phyloP scores from a whole-genome alignment of 2,888 invertebrate genomes.

The Steinernema carpocapsae region DNA sequence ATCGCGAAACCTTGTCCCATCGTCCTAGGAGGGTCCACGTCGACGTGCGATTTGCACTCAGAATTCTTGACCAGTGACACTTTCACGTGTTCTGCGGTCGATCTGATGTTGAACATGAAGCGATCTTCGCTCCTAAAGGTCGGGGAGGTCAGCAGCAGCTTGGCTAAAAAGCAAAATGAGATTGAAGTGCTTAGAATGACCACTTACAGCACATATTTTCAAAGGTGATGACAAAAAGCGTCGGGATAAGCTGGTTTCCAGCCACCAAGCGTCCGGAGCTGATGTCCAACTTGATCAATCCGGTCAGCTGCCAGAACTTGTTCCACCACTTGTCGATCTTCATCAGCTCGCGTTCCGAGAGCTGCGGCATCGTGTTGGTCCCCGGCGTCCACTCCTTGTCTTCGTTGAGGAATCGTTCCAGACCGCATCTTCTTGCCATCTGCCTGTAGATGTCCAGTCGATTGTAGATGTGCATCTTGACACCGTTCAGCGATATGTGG shows the following conservation, averaged over 20 bases:
- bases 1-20: conserved; percentile 95
- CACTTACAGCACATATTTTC: conserved; percentile 93
- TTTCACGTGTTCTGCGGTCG: conserved; percentile 84
- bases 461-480: conserved; percentile 93
- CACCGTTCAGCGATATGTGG: conserved; percentile 78
- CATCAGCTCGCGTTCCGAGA: conserved; percentile 22
- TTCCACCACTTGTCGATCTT: conserved; percentile 54
- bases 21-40: conserved; percentile 80
- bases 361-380: background rate
- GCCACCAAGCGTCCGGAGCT: conserved; percentile 89
- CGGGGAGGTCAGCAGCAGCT: conserved; percentile 72
- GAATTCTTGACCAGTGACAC: conserved; percentile 83
- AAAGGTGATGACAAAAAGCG: conserved; percentile 83
- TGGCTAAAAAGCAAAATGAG: conserved; percentile 69
- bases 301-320: conserved; percentile 60
- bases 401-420: background rate
- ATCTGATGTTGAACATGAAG: conserved; percentile 52
- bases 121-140: conserved; percentile 71
- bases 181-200: conserved; percentile 88
- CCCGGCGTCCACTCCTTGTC: conserved; percentile 14
- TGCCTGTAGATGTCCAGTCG: conserved; percentile 71
- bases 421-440: conserved; percentile 37
- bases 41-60: conserved; percentile 38
- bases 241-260: conserved; percentile 91
- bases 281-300: conserved; percentile 76